Percentiles rank a stretch among this genome's conserved stretches.
Evolutionary conservation across 2,797 vertebrate species (phyloP).

Genomic region (Acropternis orthonyx): DNA sequence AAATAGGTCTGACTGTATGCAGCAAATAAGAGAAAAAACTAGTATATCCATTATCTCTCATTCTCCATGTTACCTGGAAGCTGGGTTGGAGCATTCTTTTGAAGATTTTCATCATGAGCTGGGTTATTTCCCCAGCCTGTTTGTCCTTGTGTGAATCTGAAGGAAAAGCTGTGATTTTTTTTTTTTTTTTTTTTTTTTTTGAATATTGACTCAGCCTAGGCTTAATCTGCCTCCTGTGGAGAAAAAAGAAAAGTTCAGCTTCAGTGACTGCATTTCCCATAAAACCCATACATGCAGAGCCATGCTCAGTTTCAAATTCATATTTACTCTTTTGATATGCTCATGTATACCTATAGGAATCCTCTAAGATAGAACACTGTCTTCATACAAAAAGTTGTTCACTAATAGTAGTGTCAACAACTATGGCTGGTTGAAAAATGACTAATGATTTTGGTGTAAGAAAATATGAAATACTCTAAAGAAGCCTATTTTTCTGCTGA

Average conservation of each 20-base stretch:
- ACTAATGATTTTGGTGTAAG: neutral
- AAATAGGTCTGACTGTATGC: neutral
- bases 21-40: neutral
- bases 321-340: neutral
- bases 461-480: neutral
- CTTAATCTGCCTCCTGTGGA: constrained; percentile 24
- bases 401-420: neutral
- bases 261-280: neutral
- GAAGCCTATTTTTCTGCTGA: neutral
- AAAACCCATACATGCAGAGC: neutral
- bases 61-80: neutral
- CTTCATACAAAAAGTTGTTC: neutral
- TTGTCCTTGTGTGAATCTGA: neutral
- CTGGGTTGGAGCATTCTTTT: neutral
- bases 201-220: neutral
- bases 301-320: neutral
- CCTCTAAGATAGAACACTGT: neutral
- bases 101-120: neutral
- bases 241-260: neutral
- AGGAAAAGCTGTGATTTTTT: neutral
- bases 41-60: neutral
- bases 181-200: neutral
- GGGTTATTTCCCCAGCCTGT: neutral
- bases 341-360: neutral
- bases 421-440: neutral